Evolutionary conservation across 2,113 vertebrate genomes (phyloP).

Genomic region (Hassar affinis): DNA sequence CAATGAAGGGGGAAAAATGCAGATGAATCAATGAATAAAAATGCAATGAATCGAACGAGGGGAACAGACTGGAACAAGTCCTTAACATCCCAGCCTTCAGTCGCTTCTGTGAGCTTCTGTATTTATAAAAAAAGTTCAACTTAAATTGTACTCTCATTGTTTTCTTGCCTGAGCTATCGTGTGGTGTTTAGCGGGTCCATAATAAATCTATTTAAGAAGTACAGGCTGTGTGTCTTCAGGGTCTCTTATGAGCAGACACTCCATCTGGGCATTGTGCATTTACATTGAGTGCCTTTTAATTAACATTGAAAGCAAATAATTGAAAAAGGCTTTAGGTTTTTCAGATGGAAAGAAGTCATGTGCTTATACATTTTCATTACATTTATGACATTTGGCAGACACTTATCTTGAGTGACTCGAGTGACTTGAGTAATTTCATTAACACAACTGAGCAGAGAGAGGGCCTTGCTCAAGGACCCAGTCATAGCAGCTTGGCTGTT

Average conservation of each 20-base stretch:
- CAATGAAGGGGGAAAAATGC: background rate
- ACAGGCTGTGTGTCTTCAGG: background rate
- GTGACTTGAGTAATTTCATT: too few relatives aligned
- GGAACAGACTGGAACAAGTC: background rate
- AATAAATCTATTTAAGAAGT: background rate
- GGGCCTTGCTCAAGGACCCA: too few relatives aligned
- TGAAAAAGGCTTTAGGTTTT: background rate
- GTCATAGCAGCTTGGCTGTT: too few relatives aligned
- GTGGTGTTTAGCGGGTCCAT: background rate
- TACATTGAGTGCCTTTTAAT: background rate
- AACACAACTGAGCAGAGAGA: too few relatives aligned
- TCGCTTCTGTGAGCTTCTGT: background rate
- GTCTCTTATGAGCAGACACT: background rate
- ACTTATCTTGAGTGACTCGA: too few relatives aligned
- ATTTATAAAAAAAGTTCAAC: background rate
- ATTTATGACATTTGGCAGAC: background rate
- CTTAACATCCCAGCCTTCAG: background rate
- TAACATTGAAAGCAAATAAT: background rate
- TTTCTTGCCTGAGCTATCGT: background rate
- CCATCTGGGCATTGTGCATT: background rate
- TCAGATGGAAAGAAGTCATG: background rate
- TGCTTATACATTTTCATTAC: background rate
- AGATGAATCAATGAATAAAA: slow-evolving; percentile 27
- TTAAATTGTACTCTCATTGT: background rate
- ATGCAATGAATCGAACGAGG: slow-evolving; percentile 26